A percentile compares a stretch with the other conserved stretches of the same genome.
Conservation (phyloP, 2,113 vertebrate species). For the Pogonocichla stellata region DNA sequence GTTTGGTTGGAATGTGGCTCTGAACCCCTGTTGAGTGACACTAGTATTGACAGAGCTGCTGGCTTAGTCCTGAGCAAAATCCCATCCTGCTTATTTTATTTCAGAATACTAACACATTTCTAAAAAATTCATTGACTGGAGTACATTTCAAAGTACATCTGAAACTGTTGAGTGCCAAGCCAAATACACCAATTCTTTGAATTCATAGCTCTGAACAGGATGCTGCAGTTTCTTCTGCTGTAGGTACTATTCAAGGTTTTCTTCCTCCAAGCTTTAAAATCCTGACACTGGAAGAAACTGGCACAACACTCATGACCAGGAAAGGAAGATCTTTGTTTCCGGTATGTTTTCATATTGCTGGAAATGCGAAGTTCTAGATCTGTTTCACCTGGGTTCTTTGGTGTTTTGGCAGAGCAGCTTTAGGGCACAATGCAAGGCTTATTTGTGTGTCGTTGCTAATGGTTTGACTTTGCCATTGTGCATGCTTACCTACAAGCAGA, state of each 20-base stretch:
- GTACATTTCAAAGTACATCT: background rate
- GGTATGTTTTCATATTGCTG: background rate
- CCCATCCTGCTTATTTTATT: background rate
- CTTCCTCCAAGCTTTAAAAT: background rate
- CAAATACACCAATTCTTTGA: background rate
- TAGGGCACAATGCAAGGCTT: background rate
- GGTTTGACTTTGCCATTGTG: background rate
- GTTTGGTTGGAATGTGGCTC: background rate
- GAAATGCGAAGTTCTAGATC: background rate
- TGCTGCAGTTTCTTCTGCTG: background rate
- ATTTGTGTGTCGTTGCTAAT: background rate
- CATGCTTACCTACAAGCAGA: background rate
- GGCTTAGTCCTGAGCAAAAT: background rate
- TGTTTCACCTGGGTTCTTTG: background rate
- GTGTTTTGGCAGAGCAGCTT: background rate
- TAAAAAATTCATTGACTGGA: background rate
- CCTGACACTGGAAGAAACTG: background rate
- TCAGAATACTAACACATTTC: background rate
- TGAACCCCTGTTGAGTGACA: background rate
- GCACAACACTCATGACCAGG: background rate
- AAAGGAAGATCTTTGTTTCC: background rate
- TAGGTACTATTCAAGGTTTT: background rate
- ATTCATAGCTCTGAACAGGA: background rate
- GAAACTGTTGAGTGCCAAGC: background rate
- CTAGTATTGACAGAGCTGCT: background rate